Conservation (phyloP, 2,113 vertebrate genomes). For the Delphinapterus leucas region DNA sequence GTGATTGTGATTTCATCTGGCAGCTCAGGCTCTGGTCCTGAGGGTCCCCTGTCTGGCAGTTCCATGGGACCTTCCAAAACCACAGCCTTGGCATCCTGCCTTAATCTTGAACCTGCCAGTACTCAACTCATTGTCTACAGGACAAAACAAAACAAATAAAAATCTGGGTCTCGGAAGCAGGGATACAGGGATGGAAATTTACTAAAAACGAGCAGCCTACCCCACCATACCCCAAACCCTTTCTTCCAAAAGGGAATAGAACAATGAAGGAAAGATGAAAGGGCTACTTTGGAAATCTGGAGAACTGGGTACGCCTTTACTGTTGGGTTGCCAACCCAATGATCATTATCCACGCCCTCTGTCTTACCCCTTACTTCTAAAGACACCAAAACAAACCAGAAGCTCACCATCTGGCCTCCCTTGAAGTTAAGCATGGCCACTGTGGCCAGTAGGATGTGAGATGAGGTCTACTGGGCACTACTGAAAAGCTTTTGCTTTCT, state of each 20-base stretch:
- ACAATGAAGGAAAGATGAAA: neutral
- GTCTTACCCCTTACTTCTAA: neutral
- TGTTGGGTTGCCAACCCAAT: neutral
- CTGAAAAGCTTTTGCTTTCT: neutral
- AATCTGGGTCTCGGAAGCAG: neutral
- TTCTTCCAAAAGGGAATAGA: neutral
- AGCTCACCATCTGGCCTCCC: neutral
- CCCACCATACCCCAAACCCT: neutral
- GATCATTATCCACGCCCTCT: neutral
- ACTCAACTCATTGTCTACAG: neutral
- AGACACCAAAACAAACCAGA: neutral
- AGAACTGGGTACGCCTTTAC: rapidly evolving
- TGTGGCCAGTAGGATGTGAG: neutral
- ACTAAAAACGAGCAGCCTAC: neutral
- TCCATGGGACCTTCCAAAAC: neutral
- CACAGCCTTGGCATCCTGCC: neutral
- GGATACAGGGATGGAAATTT: neutral
- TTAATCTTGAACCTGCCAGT: neutral
- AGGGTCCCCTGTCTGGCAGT: neutral
- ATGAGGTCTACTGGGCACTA: neutral
- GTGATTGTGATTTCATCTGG: neutral
- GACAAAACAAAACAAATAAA: neutral
- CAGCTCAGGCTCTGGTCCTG: neutral
- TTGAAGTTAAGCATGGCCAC: neutral
- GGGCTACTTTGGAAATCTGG: rapidly evolving